phyloP scores from a whole-genome alignment of 2,888 invertebrate genomes.

The Strigamia crassipes region DNA sequence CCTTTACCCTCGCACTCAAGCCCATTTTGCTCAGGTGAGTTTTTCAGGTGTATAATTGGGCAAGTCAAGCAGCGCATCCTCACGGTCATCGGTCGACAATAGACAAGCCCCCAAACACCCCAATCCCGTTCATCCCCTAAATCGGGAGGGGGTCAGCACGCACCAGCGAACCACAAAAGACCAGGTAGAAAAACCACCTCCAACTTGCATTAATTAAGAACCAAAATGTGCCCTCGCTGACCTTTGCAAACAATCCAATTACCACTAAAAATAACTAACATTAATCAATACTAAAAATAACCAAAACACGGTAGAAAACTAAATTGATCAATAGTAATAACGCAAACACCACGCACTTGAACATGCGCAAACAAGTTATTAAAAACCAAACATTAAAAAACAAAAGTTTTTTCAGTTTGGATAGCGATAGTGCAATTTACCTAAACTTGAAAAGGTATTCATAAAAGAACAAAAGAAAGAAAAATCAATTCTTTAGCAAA shows the following conservation, averaged over 20 bases:
- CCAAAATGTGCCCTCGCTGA: not conserved
- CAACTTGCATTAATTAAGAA: slow-evolving; percentile 7
- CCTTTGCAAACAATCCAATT: not conserved
- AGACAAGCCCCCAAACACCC: slow-evolving; percentile 29
- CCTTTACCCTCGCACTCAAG: not conserved
- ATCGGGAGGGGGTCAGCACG: not conserved
- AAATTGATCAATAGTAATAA: not conserved
- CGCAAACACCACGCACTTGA: not conserved
- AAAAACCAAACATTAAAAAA: not conserved
- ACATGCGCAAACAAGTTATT: not conserved
- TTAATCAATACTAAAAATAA: slow-evolving; percentile 6
- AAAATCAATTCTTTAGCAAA: no score
- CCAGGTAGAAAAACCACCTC: not conserved
- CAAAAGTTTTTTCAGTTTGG: no score
- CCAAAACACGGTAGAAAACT: not conserved
- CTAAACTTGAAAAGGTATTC: not conserved
- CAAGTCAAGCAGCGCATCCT: slow-evolving; percentile 33
- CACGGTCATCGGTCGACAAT: slow-evolving; percentile 30
- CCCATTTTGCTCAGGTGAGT: not conserved
- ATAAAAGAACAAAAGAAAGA: no score
- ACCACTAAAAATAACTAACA: slow-evolving; percentile 1
- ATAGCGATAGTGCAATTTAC: no score
- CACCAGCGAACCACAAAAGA: slow-evolving; percentile 22
- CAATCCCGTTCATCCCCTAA: slow-evolving; percentile 1
- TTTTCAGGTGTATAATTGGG: slow-evolving; percentile 19